Evolutionary conservation across 2,888 invertebrate species (phyloP).

Genomic region (Agelastica alni): DNA sequence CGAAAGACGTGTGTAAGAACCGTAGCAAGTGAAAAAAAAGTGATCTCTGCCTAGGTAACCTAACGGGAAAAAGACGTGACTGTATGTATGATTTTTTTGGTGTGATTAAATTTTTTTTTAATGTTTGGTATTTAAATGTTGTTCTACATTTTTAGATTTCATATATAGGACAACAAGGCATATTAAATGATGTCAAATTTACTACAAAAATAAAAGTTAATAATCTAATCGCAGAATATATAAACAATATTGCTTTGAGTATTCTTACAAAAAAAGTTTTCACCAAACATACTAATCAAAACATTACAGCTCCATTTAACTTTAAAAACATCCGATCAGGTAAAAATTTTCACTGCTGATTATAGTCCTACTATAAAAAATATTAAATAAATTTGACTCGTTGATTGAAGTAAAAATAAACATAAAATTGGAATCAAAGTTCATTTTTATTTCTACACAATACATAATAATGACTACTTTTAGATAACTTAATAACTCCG

Average conservation of each 20-base stretch:
- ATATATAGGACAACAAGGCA: constrained; percentile 26
- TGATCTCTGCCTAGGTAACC: too few relatives aligned
- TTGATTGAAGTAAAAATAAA: too few relatives aligned
- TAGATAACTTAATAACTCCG: constrained; percentile 39
- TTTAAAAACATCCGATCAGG: constrained; percentile 46
- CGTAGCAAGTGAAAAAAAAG: too few relatives aligned
- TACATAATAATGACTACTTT: too few relatives aligned
- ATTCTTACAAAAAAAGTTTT: constrained; percentile 41
- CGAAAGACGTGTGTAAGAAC: too few relatives aligned
- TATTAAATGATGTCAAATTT: constrained; percentile 42
- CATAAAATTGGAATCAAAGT: too few relatives aligned
- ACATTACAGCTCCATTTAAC: constrained; percentile 40
- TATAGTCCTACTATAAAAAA: constrained; percentile 4
- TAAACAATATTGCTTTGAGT: constrained; percentile 47
- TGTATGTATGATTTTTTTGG: too few relatives aligned
- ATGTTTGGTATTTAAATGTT: too few relatives aligned
- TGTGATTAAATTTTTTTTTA: too few relatives aligned
- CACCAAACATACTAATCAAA: constrained; percentile 43
- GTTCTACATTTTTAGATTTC: constrained; percentile 28
- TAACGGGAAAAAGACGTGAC: too few relatives aligned
- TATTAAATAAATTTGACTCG: too few relatives aligned
- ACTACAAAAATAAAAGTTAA: constrained; percentile 39
- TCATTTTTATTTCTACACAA: too few relatives aligned
- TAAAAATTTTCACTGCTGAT: constrained; percentile 28
- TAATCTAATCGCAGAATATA: constrained; percentile 38